A percentile compares a stretch with the other conserved stretches of the same genome.
phyloP scores from a whole-genome alignment of 2,888 invertebrate genomes.

The Parthenolecanium corni region DNA sequence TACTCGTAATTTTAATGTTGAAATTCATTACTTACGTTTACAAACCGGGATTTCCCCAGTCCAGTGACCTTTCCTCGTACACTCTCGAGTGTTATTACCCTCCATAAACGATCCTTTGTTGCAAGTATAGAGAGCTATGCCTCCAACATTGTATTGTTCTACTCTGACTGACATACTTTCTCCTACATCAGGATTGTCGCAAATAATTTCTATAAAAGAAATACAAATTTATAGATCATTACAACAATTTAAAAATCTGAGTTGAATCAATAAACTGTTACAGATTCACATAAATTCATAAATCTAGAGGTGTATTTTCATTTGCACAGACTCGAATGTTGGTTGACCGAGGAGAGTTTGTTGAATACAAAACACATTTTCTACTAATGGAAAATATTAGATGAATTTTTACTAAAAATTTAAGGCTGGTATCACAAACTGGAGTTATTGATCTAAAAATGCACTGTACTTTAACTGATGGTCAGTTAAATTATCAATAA shows the following conservation, averaged over 20 bases:
- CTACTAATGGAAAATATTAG: too few species aligned
- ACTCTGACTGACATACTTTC: constrained; percentile 45
- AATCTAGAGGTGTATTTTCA: background rate
- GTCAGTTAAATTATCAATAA: too few species aligned
- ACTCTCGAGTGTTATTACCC: constrained; percentile 66
- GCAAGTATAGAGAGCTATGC: constrained; percentile 68
- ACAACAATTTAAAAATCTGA: background rate
- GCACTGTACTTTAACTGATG: too few species aligned
- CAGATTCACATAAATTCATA: background rate
- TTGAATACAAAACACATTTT: too few species aligned
- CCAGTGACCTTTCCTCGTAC: constrained; percentile 70
- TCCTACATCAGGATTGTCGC: constrained; percentile 54
- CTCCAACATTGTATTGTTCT: constrained; percentile 60
- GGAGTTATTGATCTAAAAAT: too few species aligned
- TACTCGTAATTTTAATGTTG: too few species aligned
- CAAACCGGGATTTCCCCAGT: constrained; percentile 65
- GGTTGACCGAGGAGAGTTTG: too few species aligned
- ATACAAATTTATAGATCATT: constrained; percentile 32
- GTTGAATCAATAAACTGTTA: background rate
- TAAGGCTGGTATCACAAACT: too few species aligned
- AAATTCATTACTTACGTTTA: constrained; percentile 68
- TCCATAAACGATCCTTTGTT: constrained; percentile 66
- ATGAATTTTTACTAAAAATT: too few species aligned
- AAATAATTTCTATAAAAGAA: constrained; percentile 58
- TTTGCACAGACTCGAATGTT: too few species aligned